Base-by-base conservation (phyloP, 2,797 vertebrate genomes). In the Telmatherina bonti region DNA sequence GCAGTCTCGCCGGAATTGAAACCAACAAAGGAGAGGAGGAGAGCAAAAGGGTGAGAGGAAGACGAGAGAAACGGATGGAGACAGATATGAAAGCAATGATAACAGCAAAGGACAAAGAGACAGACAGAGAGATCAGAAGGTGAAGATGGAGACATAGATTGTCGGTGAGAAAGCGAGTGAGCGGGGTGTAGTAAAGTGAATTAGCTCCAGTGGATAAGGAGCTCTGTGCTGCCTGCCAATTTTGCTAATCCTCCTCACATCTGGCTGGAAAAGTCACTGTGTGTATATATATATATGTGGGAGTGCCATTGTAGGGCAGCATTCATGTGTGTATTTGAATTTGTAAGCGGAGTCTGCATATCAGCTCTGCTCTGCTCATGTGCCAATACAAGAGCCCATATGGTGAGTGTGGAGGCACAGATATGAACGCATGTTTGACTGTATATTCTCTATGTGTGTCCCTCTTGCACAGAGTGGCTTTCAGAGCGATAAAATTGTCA, bases 151-250 rank as follows among this genome's bases (percentile, higher is more conserved):
- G 79, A 77, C 64, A 59, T 41, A 87, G 77, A 90, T 87, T 66
- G 81, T 30, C 30, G 30, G 61, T 56, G 79, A 84, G 76, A 81
- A 61, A 82, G 78, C 75, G 56, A 61, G 71, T 29, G 43, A 59
- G 72, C 58, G 72, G 70, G 72, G 74, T 57, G 76, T 74, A 65
- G 77, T 74, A 82, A 91, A 91, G 83, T 89, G 83, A 90, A 90
- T 93, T 91, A 91, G 85, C 88, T 87, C 52, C 87, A 80, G 83
- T 80, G 86, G 86, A 89, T 91, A 85, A 91, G 72, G 80, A 89
- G 83, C 84, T 85, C 82, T 68, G 57, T 77, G 68, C 63, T 81
- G 76, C 78, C 77, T 92, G 91, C 91, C 88, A 92, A 76, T 82
- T 88, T 81, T 62, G 60, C 68, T 90, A 87, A 91, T 91, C 89